phyloP scores from a whole-genome alignment of 2,797 vertebrate genomes.

The Heteromormyrus szaboi region DNA sequence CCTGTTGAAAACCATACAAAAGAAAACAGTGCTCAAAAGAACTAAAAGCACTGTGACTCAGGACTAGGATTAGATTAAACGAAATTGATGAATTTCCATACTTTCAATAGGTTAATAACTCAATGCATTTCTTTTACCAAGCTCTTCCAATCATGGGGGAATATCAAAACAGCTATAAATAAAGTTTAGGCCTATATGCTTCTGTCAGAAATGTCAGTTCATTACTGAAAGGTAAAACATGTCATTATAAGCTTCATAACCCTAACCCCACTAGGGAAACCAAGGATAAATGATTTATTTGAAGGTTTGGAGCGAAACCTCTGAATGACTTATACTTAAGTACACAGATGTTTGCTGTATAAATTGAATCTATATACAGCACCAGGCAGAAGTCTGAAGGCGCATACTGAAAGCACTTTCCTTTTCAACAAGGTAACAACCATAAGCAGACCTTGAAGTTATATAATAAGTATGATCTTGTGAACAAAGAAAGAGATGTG shows the following conservation, averaged over 20 bases:
- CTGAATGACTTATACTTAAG: neutral
- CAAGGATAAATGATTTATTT: neutral
- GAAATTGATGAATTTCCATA: conserved; percentile 10
- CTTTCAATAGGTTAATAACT: neutral
- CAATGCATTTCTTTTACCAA: neutral
- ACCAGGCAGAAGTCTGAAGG: neutral
- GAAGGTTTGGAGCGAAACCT: neutral
- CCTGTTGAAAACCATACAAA: neutral
- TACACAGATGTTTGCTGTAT: neutral
- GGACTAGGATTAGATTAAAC: conserved; percentile 12
- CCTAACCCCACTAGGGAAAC: neutral
- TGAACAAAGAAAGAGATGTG: neutral
- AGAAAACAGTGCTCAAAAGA: neutral
- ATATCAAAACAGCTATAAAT: neutral
- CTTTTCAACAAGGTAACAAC: neutral
- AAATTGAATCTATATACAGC: neutral
- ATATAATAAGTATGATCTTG: neutral
- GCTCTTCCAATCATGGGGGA: neutral
- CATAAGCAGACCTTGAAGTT: neutral
- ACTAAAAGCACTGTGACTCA: neutral
- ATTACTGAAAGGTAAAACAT: neutral
- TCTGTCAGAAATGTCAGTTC: neutral
- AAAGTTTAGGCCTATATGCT: neutral
- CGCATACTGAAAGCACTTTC: neutral
- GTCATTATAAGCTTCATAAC: neutral